Percentiles rank a stretch among this genome's conserved stretches.
These are phyloP conservation scores for Mythimna ferrago DNA, from an alignment of 2,888 invertebrate species.

Conservation along the genomic window DNA sequence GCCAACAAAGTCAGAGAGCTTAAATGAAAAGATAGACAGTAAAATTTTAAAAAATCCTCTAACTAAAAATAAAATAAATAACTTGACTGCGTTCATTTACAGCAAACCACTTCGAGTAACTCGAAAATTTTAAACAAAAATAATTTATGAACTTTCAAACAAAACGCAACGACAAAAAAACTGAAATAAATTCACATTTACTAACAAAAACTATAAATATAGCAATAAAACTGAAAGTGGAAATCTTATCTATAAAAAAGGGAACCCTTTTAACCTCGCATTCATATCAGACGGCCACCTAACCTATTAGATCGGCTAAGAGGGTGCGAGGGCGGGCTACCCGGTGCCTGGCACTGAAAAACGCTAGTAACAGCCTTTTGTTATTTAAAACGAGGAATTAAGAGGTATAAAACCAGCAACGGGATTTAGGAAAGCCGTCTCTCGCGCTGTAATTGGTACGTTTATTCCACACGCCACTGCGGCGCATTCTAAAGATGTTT, in stretches of 20 bases:
- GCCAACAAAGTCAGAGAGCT: not conserved
- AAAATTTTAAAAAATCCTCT: not conserved
- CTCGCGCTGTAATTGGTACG: slow-evolving; percentile 71
- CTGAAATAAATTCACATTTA: slow-evolving; percentile 30
- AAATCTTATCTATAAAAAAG: slow-evolving; percentile 62
- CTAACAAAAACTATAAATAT: slow-evolving; percentile 54
- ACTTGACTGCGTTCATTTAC: not conserved
- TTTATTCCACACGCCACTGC: slow-evolving; percentile 68
- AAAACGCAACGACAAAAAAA: slow-evolving; percentile 1
- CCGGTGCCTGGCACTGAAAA: slow-evolving; percentile 81
- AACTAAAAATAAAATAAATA: slow-evolving; percentile 5
- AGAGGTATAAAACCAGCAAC: slow-evolving; percentile 69
- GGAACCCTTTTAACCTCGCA: slow-evolving; percentile 59
- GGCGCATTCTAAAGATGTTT: slow-evolving; percentile 55
- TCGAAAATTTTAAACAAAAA: slow-evolving; percentile 3
- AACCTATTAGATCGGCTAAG: slow-evolving; percentile 74
- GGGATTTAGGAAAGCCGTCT: slow-evolving; percentile 69
- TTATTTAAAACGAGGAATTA: slow-evolving; percentile 84
- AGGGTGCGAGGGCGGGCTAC: slow-evolving; percentile 76
- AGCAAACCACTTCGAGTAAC: slow-evolving; percentile 9
- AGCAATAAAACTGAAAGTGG: slow-evolving; percentile 57
- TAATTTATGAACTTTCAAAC: slow-evolving; percentile 11
- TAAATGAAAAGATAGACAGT: no score
- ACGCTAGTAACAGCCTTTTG: slow-evolving; percentile 82
- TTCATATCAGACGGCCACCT: slow-evolving; percentile 67